These are phyloP conservation scores for Disparrhopalites patrizii DNA, from an alignment of 2,888 invertebrate species.

Conservation along the genomic window DNA sequence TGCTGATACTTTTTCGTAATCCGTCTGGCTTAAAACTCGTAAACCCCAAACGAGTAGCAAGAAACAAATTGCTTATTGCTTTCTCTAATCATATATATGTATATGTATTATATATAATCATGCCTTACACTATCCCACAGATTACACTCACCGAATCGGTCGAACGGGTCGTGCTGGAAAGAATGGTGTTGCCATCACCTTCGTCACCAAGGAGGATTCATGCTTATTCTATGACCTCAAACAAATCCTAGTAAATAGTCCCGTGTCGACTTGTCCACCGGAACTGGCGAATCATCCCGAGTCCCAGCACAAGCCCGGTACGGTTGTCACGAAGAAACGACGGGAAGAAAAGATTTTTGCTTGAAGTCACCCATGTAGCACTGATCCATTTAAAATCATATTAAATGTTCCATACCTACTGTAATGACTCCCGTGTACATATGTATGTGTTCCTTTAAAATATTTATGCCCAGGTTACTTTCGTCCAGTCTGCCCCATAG, in stretches of 20 bases:
- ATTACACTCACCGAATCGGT: constrained; percentile 97
- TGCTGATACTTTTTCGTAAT: not conserved
- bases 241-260: constrained; percentile 79
- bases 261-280: constrained; percentile 90
- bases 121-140: constrained; percentile 52
- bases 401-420: no score
- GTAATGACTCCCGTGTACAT: no score
- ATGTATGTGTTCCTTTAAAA: no score
- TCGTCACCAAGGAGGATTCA: constrained; percentile 96
- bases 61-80: not conserved
- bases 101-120: not conserved
- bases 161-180: constrained; percentile 99
- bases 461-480: no score
- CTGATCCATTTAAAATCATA: no score
- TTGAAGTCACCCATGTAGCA: no score
- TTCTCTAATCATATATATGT: constrained; percentile 6
- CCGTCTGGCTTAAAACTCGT: not conserved
- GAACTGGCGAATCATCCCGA: constrained; percentile 98
- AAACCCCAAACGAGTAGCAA: not conserved
- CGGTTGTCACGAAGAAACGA: constrained; percentile 81
- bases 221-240: constrained; percentile 94
- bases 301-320: constrained; percentile 95
- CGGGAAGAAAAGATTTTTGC: constrained; percentile 94
- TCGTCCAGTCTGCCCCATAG: no score
- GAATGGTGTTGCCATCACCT: constrained; percentile 90